A percentile compares a stretch with the other conserved stretches of the same genome.
Evolutionary conservation across 2,888 invertebrate species (phyloP).

Genomic region (Lithodes maja): DNA sequence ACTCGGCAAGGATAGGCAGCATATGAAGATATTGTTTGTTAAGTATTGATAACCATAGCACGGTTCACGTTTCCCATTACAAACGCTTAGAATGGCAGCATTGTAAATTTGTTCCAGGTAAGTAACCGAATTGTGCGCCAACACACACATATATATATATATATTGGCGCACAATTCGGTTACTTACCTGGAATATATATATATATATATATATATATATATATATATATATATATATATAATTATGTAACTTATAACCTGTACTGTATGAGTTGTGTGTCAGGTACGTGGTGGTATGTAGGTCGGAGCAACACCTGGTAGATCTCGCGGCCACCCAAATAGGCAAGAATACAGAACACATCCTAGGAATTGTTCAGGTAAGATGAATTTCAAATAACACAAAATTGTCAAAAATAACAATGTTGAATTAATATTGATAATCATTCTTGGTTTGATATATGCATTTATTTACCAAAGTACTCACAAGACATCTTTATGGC

Average conservation of each 20-base stretch:
- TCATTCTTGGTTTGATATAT: too few relatives aligned
- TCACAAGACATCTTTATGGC: too few relatives aligned
- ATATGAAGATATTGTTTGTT: too few relatives aligned
- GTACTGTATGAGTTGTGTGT: not conserved
- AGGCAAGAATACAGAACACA: slow-evolving; percentile 36
- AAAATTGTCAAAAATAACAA: not conserved
- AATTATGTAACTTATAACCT: not conserved
- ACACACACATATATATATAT: not conserved
- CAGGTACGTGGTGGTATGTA: slow-evolving; percentile 31
- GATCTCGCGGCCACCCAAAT: slow-evolving; percentile 13
- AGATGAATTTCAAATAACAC: not conserved
- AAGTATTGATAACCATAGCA: too few relatives aligned
- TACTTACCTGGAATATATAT: not conserved
- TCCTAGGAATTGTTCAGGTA: slow-evolving; percentile 25
- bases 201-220: not conserved
- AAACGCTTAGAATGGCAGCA: too few relatives aligned
- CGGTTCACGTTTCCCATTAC: too few relatives aligned
- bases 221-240: not conserved
- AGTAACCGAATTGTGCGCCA: not conserved
- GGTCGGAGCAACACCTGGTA: slow-evolving; percentile 1
- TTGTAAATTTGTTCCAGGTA: too few relatives aligned
- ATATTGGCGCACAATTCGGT: not conserved
- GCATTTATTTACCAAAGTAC: too few relatives aligned
- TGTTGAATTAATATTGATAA: not conserved
- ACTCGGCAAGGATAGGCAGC: too few relatives aligned